Evolutionary conservation across 2,113 vertebrate species (phyloP).

Genomic region (Danio rerio): DNA sequence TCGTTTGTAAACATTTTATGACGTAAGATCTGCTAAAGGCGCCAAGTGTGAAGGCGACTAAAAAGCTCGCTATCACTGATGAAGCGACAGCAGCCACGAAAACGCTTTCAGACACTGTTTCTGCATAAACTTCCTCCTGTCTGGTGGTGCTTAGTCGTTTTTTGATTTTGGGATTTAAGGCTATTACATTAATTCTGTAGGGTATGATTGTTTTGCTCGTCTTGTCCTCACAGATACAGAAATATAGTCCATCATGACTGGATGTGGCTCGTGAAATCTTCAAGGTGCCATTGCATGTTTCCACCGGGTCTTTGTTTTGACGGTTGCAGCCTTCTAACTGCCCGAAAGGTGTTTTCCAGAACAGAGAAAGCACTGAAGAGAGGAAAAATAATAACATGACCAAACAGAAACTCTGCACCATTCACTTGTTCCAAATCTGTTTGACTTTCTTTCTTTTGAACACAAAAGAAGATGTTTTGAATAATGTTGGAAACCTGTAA

Average conservation of each 20-base stretch:
- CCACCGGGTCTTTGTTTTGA: slow-evolving; percentile 50
- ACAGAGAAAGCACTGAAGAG: slow-evolving; percentile 60
- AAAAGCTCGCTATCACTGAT: slow-evolving; percentile 74
- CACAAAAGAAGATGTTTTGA: too few species aligned
- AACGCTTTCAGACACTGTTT: slow-evolving; percentile 8
- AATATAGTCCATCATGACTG: slow-evolving; percentile 72
- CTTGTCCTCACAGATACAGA: slow-evolving; percentile 66
- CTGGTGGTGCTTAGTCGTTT: background rate
- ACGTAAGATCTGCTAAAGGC: slow-evolving; percentile 67
- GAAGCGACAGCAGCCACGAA: slow-evolving; percentile 68
- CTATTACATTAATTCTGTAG: slow-evolving; percentile 50
- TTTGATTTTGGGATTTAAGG: background rate
- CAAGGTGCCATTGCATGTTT: slow-evolving; percentile 66
- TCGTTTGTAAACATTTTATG: slow-evolving; percentile 61
- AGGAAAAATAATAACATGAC: background rate
- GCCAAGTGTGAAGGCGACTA: slow-evolving; percentile 72
- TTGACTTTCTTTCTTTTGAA: too few species aligned
- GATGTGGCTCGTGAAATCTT: slow-evolving; percentile 56
- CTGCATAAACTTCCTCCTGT: background rate
- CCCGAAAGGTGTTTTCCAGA: slow-evolving; percentile 78
- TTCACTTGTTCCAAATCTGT: too few species aligned
- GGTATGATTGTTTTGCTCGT: slow-evolving; percentile 57
- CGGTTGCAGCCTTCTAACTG: slow-evolving; percentile 45
- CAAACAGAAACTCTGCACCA: background rate
- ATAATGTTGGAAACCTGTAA: too few species aligned